Evolutionary conservation across 2,888 invertebrate genomes (phyloP), one percentile per base, ranked within the genome.

Genomic region (Chromoteleia sp.): DNA sequence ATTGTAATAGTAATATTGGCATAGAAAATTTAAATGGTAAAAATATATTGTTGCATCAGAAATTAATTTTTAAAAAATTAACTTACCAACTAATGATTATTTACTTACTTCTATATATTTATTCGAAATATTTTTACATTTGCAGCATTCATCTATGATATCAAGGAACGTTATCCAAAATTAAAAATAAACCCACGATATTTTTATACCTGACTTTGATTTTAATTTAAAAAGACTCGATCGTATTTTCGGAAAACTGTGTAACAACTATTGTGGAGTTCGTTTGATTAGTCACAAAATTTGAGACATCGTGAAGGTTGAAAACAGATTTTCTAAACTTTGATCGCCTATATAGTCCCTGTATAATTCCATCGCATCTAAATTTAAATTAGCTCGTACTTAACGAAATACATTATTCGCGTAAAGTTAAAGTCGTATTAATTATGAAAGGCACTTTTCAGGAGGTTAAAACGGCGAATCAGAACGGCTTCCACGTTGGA

Each of bases 101-200:
- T n/a, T n/a, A n/a, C n/a, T n/a, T n/a, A 89, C 91, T 73, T 86
- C 12, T 1, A 88, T 88, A 71, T 86, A 36, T n/a, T 71, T 7
- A 0, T 39, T n/a, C 0, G 89, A 89, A 14, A 91, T 19, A 63
- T 91, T 89, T 6, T 25, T 81, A n/a, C 85, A 88, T 63, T 91
- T 90, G 54, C 91, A 91, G 14, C 90, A 91, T 85, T 91, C 90
- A 0, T 67, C 29, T 0, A 74, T 25, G n/a, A 91, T 30, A 74
- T 91, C 85, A 79, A 90, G 91, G 12, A 91, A 81, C 29, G 43
- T 0, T 73, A 68, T 1, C 61, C 68, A 45, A 91, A 91, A 21
- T 84, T 82, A 0, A 86, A 50, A 4, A n/a, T n/a, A 59, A 79
- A 41, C 54, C 8, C 0, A 14, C 48, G 0, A 56, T 14, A 6